Evolutionary conservation across 2,113 vertebrate genomes (phyloP).

Genomic region (Oostethus manadensis): DNA sequence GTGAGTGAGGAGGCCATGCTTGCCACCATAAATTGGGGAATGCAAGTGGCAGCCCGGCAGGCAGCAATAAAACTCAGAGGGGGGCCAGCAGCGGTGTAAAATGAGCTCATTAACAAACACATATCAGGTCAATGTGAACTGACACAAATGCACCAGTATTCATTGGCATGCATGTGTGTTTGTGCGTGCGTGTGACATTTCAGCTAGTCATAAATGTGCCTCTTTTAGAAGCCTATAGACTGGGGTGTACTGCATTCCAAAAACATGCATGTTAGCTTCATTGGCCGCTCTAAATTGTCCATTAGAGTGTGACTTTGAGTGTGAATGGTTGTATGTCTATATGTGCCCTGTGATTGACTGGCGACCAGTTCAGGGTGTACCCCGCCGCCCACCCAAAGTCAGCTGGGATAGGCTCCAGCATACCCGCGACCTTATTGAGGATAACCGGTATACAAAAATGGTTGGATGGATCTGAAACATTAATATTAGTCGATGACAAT

Average conservation of each 20-base stretch:
- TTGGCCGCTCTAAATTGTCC: no score
- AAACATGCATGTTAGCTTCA: no score
- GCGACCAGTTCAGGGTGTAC: no score
- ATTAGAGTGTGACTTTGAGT: no score
- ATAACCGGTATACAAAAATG: no score
- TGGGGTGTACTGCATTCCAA: slow-evolving; percentile 33
- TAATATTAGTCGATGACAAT: no score
- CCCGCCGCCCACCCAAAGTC: no score
- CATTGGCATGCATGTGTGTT: slow-evolving; percentile 17
- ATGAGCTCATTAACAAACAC: slow-evolving; percentile 64
- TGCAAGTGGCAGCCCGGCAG: slow-evolving; percentile 55
- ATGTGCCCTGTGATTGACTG: no score
- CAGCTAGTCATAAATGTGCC: slow-evolving; percentile 41
- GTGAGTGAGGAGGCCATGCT: slow-evolving; percentile 52
- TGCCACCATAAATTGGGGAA: slow-evolving; percentile 69
- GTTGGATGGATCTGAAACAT: no score
- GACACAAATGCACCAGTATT: slow-evolving; percentile 32
- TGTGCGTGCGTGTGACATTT: slow-evolving; percentile 35
- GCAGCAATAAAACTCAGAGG: slow-evolving; percentile 60
- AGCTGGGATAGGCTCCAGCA: no score
- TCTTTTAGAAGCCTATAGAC: slow-evolving; percentile 50
- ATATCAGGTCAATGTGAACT: slow-evolving; percentile 38
- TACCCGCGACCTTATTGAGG: no score
- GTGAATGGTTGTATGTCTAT: no score
- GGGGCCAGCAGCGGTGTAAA: slow-evolving; percentile 64